Evolutionary conservation across 2,797 vertebrate genomes (phyloP).

Genomic region (Craterocephalus amniculus): DNA sequence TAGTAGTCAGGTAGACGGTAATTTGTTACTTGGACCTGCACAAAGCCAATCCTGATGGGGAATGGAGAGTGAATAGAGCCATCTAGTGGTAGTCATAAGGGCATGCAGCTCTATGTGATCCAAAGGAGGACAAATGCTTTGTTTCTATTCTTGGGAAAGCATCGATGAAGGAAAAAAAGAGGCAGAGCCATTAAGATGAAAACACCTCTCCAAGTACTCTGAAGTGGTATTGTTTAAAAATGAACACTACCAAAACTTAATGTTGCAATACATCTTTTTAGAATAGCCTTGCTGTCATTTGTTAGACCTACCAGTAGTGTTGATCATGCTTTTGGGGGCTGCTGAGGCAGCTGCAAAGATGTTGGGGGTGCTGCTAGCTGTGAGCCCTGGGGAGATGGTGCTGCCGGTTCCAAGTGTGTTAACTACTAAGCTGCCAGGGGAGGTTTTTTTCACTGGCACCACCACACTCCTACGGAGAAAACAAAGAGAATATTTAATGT

Average conservation of each 20-base stretch:
- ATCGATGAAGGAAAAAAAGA: constrained; percentile 32
- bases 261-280: background rate
- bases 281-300: constrained; percentile 1
- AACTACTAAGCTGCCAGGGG: constrained; percentile 88
- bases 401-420: constrained; percentile 88
- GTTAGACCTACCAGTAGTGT: constrained; percentile 85
- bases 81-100: constrained; percentile 73
- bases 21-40: constrained; percentile 5
- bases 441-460: constrained; percentile 94
- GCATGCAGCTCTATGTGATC: constrained; percentile 24
- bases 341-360: constrained; percentile 91
- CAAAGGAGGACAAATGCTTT: constrained; percentile 3
- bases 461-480: constrained; percentile 89
- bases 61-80: constrained; percentile 68
- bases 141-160: constrained; percentile 42
- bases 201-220: constrained; percentile 19
- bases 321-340: constrained; percentile 98
- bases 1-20: background rate
- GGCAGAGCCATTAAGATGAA: constrained; percentile 32
- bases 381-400: constrained; percentile 82
- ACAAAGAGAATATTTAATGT: constrained; percentile 20
- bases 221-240: constrained; percentile 14
- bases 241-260: constrained; percentile 5
- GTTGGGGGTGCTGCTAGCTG: constrained; percentile 89
- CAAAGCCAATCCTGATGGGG: background rate